These are phyloP conservation scores for Bradynema listronoti DNA, from an alignment of 1,140 invertebrate genomes.

Conservation along the genomic window DNA sequence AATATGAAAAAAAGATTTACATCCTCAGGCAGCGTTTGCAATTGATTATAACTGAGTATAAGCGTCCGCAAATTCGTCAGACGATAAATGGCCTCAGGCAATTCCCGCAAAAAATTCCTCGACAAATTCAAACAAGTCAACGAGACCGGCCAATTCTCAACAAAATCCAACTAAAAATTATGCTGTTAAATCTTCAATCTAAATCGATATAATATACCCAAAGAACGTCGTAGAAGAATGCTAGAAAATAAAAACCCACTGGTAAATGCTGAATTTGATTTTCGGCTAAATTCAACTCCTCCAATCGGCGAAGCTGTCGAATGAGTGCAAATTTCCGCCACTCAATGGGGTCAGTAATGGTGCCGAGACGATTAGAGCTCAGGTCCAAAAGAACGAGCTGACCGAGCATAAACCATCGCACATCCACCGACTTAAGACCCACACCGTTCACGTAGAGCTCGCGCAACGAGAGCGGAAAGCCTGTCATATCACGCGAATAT, in stretches of 20 bases:
- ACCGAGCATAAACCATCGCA: conserved; percentile 18
- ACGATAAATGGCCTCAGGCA: conserved; percentile 10
- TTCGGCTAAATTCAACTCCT: conserved; percentile 9
- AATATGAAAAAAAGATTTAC: conserved; percentile 9
- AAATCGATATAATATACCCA: neutral
- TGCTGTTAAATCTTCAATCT: no score
- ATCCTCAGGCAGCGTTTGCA: conserved; percentile 21
- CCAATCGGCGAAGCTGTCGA: conserved; percentile 1
- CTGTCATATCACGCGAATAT: no score
- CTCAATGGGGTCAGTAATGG: conserved; percentile 2
- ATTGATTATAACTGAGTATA: conserved; percentile 1
- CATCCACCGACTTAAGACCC: conserved; percentile 10
- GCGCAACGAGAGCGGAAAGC: conserved; percentile 7
- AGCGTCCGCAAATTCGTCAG: conserved; percentile 3
- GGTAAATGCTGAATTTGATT: conserved; percentile 16
- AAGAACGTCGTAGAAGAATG: neutral
- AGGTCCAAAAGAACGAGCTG: conserved; percentile 8
- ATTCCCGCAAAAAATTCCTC: neutral
- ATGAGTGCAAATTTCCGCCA: conserved; percentile 19
- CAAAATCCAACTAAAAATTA: conserved; percentile 9
- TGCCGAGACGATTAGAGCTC: conserved; percentile 3
- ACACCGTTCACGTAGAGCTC: conserved; percentile 12
- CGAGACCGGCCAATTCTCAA: conserved; percentile 10
- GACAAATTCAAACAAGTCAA: conserved; percentile 6
- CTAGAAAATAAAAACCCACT: conserved; percentile 16